These are phyloP conservation scores for Cardinalis cardinalis DNA, from an alignment of 2,113 vertebrate genomes.

Conservation along the genomic window DNA sequence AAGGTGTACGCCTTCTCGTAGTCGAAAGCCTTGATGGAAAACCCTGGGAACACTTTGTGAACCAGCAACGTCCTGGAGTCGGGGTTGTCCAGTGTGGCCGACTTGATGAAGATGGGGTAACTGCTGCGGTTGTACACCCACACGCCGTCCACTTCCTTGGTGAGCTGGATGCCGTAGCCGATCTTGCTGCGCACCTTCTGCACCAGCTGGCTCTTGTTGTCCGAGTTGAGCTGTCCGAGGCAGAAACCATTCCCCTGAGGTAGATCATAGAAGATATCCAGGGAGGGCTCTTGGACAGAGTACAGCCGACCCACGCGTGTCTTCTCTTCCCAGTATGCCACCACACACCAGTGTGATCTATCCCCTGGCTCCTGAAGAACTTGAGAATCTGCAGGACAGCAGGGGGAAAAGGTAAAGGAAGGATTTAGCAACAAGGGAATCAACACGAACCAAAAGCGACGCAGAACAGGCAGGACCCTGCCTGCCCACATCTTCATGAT, in stretches of 20 bases:
- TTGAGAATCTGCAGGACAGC: constrained; percentile 83
- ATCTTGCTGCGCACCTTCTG: constrained; percentile 97
- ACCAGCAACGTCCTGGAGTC: constrained; percentile 95
- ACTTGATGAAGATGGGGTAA: constrained; percentile 99
- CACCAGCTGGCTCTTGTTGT: constrained; percentile 96
- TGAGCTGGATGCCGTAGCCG: constrained; percentile 96
- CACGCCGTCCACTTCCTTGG: constrained; percentile 91
- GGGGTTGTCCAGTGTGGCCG: constrained; percentile 99
- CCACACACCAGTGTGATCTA: constrained; percentile 95
- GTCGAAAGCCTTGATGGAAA: constrained; percentile 98
- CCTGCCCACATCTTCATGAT: accelerated
- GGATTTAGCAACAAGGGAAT: not conserved
- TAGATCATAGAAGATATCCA: constrained; percentile 99
- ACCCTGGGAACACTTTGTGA: constrained; percentile 97
- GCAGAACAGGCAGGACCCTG: not conserved
- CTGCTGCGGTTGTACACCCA: constrained; percentile 99
- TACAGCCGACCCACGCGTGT: constrained; percentile 94
- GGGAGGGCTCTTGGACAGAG: constrained; percentile 96
- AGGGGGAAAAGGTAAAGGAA: accelerated
- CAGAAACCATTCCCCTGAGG: constrained; percentile 99
- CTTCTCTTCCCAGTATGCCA: constrained; percentile 99
- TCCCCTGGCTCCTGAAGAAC: constrained; percentile 91
- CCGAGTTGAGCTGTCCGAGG: constrained; percentile 94
- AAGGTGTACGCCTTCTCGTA: constrained; percentile 94
- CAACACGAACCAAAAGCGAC: accelerated